Base-by-base conservation (phyloP, 1,140 invertebrate species). In the Cydia pomonella region DNA sequence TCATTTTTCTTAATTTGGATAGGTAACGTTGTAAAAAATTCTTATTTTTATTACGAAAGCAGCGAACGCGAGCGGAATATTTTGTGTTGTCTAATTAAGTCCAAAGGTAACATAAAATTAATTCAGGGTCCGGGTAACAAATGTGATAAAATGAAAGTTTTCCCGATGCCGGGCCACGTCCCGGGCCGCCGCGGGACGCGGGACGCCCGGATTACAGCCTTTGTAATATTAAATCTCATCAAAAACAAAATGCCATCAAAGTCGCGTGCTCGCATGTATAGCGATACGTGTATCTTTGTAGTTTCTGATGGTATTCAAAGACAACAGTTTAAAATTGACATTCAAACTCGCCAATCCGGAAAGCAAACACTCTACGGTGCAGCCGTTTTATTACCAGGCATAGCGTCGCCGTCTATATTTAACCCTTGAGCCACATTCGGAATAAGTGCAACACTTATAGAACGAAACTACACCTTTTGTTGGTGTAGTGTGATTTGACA, bases 91-190 rank as follows among this genome's bases (percentile, higher is more conserved):
- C 29, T 69, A 69, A 69, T 69, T 69, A 69, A 69, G 64, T 69
- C 29, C 18, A 18, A 7, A 69, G 64, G 64, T 69, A 33, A 69
- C 64, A 33, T 69, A 16, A 38, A 33, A 69, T 69, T 41, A 69
- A 69, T 69, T 69, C 64, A 33, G 64, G 33, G 27, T 18, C 64
- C 25, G 64, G 64, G 27, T 66, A 33, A 69, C 64, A 16, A 69
- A 69, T 69, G 64, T 69, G 64, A 69, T 69, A 69, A 69, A 69
- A 69, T 33, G 64, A 69, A 69, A 69, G 64, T 69, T 69, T 69
- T 33, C 27, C 27, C 29, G 33, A 18, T 21, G 64, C 7, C n/a
- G 64, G 16, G n/a, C 64, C 64, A 1, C 9, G 63, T 16, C 3
- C 4, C 2, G 25, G 25, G 21, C 63, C 53, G 53, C 64, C 64